A percentile compares a stretch with the other conserved stretches of the same genome.
Evolutionary conservation across 1,140 invertebrate species (phyloP).

Genomic region (Bombus consobrinus): DNA sequence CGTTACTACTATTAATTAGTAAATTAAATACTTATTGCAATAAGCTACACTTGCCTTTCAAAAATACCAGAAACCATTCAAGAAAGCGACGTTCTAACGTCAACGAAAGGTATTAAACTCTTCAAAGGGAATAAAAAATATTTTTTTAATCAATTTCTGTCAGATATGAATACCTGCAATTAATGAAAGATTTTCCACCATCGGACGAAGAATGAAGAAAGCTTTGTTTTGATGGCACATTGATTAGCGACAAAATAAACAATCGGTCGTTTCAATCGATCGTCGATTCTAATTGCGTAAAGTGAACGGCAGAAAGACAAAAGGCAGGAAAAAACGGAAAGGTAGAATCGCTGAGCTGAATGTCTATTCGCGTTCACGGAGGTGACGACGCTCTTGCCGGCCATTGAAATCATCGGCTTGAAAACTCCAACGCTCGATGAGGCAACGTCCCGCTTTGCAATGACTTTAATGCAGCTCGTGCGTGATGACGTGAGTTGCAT

Average conservation of each 20-base stretch:
- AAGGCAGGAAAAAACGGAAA: not conserved
- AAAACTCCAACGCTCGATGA: constrained; percentile 35
- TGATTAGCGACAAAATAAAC: not conserved
- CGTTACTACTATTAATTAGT: no score
- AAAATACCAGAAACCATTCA: no score
- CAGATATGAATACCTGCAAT: not conserved
- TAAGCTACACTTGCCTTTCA: not conserved
- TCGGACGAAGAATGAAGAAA: not conserved
- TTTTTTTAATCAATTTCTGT: not conserved
- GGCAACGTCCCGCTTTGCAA: constrained; percentile 50
- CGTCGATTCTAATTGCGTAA: constrained; percentile 26
- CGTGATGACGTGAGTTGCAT: constrained; percentile 51
- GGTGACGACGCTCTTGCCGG: constrained; percentile 16
- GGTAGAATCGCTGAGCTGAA: not conserved
- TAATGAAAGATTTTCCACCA: not conserved
- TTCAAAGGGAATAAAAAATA: not conserved
- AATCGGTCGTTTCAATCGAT: not conserved
- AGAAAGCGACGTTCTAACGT: not conserved
- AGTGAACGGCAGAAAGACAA: not conserved
- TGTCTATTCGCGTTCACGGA: constrained; percentile 6
- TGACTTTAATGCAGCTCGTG: constrained; percentile 39
- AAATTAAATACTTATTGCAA: not conserved
- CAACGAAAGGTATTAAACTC: not conserved
- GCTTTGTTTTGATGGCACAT: not conserved
- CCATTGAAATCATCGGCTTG: constrained; percentile 43